Percentiles rank a stretch among this genome's conserved stretches.
Conservation (phyloP, 2,888 invertebrate species). For the Ectropis crepuscularia region DNA sequence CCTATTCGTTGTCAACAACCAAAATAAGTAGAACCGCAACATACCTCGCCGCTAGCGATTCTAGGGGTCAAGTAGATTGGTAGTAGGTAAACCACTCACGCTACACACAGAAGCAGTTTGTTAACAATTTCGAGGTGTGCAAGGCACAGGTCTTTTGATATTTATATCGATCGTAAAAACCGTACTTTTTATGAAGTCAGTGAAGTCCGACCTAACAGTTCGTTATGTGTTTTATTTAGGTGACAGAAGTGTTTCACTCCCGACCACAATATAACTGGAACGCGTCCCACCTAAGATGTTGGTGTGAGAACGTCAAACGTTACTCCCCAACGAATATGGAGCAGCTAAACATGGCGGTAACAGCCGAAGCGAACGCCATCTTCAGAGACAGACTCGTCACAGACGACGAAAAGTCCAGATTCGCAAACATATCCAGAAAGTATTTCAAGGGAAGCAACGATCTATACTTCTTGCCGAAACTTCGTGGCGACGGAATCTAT, state of each 20-base stretch:
- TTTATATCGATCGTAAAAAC: too few relatives aligned
- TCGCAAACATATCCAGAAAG: constrained; percentile 86
- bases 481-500: constrained; percentile 66
- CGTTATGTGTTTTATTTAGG: constrained; percentile 54
- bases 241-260: constrained; percentile 63
- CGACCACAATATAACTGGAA: constrained; percentile 89
- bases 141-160: too few relatives aligned
- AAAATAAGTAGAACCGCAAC: too few relatives aligned
- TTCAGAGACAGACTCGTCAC: constrained; percentile 90
- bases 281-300: constrained; percentile 89
- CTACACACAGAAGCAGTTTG: too few relatives aligned
- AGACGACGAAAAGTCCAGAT: constrained; percentile 87
- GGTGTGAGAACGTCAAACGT: constrained; percentile 87
- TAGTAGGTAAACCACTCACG: too few relatives aligned
- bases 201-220: background rate
- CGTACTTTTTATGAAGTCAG: background rate
- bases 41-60: too few relatives aligned
- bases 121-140: too few relatives aligned
- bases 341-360: constrained; percentile 78
- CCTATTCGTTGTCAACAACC: too few relatives aligned
- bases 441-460: constrained; percentile 62
- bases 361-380: constrained; percentile 90
- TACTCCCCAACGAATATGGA: constrained; percentile 74
- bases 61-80: too few relatives aligned
- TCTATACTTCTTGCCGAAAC: constrained; percentile 59